Base-by-base conservation (phyloP, 2,113 vertebrate species). In the Epinephelus fuscoguttatus region DNA sequence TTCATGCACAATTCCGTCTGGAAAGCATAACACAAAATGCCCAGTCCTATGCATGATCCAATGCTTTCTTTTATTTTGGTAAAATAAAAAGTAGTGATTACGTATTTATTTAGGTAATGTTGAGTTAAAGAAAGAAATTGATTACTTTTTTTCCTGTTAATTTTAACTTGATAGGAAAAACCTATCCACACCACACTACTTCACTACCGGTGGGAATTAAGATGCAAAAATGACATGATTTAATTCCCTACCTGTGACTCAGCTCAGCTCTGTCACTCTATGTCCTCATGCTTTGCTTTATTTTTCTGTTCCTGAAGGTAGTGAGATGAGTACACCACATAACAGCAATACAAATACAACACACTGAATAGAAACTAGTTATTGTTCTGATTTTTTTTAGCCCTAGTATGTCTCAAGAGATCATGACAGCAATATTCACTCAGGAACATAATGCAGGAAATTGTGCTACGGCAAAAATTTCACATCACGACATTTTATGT, bases 391-490 rank as follows among this genome's bases (percentile, higher is more conserved):
- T 85, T 61, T 87, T 50, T 50, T 87, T 90, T 90, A 91, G 94
- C 93, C 93, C 95, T 93, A 93, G 30, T 49, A 89, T 82, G 70
- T 93, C 88, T 88, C 83, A 59, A 82, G 80, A 93, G 88, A 78
- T 92, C 60, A 73, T 88, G 56, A 93, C 40, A 19, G 70, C 68
- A 61, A 81, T 88, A 88, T 91, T 89, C 79, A 88, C 89, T 90
- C 81, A 78, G 69, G 85, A 89, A 91, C 87, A 89, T 66, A 84
- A 92, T 89, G 86, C 93, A 91, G 94, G 84, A 93, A 93, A 92
- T 92, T 94, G 92, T 94, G 94, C 94, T 94, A 96, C 95, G 45
- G 88, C 89, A 92, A 95, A 69, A 93, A 91, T 66, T 89, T 86
- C 91, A 94, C 92, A 84, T 91, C 85, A 95, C 89, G 73, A 94